phyloP scores from a whole-genome alignment of 2,888 invertebrate species.

The Geophilus truncorum region DNA sequence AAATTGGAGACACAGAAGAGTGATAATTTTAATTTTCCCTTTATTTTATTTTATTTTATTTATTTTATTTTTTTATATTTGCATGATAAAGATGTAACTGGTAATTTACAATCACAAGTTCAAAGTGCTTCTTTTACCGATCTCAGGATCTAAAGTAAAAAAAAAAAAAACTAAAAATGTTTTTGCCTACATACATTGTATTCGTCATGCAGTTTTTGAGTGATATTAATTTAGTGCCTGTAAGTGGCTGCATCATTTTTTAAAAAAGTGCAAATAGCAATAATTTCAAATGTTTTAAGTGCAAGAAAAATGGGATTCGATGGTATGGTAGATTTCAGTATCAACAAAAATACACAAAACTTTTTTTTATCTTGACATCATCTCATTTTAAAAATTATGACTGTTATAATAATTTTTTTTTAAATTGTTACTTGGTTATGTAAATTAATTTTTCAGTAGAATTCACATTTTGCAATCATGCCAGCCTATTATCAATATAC shows the following conservation, averaged over 20 bases:
- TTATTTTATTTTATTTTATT: not conserved
- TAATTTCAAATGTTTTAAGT: not conserved
- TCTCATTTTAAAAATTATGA: too few species aligned
- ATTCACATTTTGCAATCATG: not conserved
- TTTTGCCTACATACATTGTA: not conserved
- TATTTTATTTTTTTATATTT: not conserved
- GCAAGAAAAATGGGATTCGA: not conserved
- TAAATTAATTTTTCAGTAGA: not conserved
- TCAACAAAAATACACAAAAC: too few species aligned
- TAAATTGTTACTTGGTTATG: not conserved
- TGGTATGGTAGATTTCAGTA: not conserved
- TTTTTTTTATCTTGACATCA: too few species aligned
- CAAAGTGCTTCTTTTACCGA: not conserved
- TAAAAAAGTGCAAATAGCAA: not conserved
- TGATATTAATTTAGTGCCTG: conserved; percentile 4
- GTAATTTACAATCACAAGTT: not conserved
- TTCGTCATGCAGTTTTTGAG: not conserved
- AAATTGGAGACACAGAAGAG: not conserved
- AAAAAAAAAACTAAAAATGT: not conserved
- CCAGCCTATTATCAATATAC: not conserved
- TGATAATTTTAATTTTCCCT: not conserved
- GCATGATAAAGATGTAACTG: not conserved
- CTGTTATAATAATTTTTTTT: too few species aligned
- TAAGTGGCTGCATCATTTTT: not conserved
- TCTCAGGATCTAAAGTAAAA: not conserved